Base-by-base conservation (phyloP, 2,797 vertebrate genomes). In the Sebastes iracundus region DNA sequence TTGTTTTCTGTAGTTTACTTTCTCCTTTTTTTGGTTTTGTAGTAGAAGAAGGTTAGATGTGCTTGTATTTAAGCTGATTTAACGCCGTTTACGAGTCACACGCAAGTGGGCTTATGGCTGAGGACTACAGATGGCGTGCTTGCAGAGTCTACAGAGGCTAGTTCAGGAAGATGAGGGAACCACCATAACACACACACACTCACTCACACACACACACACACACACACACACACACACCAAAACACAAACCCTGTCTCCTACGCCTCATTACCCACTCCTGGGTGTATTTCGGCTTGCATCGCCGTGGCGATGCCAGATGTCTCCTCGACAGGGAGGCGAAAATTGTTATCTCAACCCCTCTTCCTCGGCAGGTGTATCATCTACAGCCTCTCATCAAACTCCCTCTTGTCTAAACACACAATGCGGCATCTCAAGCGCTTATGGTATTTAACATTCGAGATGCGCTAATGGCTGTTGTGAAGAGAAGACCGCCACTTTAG, bases 191-290 rank as follows among this genome's bases (percentile, higher is more conserved):
- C 74, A 85, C 82, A 81, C 73, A 66, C 35, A 73, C 79, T 33
- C 58, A 35, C 59, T 64, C 73, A 78, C 77, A 78, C 86, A 68
- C 67, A 58, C 66, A 25, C 49, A 63, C 66, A 64, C 32, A 25
- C 68, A 56, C 32, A 27, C 25, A 25, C 25, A 23, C 67, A 67
- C 66, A 78, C 83, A 80, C 66, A 81, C 63, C 56, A 66, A 81
- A 83, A 75, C 79, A 82, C 86, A 86, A 90, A 86, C 66, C 78
- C 77, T 1, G 84, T 80, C 92, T 87, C 82, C 65, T 81, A 88
- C 23, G 89, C 92, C 91, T 95, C 95, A 95, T 96, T 95, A 94
- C 80, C 88, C 90, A 74, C 91, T 92, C 86, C 83, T 79, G 80
- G 89, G 91, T 72, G 85, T 86, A 81, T 93, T 94, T 94, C 62